Base-by-base conservation (phyloP, 2,888 invertebrate species). In the Petrolisthes manimaculis region DNA sequence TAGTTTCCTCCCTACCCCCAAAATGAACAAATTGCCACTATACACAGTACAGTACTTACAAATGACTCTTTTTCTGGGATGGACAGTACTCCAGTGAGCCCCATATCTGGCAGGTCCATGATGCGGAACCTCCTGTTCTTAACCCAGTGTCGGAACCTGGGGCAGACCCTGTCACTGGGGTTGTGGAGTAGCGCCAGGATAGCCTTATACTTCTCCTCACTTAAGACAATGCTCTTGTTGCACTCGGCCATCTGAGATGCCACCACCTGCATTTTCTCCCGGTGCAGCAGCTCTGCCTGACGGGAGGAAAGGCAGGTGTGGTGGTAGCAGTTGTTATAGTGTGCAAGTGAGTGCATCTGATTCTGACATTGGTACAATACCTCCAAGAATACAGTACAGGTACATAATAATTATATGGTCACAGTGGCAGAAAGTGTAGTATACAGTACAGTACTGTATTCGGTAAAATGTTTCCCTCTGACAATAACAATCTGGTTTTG, bases 121-220 rank as follows among this genome's bases (percentile, higher is more conserved):
- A 71, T 71, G n/a, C 71, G 21, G 71, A 71, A 71, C 71, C 71
- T 71, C 71, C 71, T 71, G 71, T 6, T 71, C 71, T 71, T 71
- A 6, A 71, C 71, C 71, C 71, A 71, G 71, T 71, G 71, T 71
- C 71, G 71, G 21, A 71, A 71, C 71, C 21, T 71, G 71, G 71
- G 71, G 21, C 6, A 18, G 71, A 71, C 71, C 18, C 6, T 71
- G 3, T 18, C 18, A 6, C 18, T 71, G 71, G 71, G 71, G 21
- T 71, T 71, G 6, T 21, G 14, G 6, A 71, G 71, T 14, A n/a
- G 71, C 6, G 71, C 71, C 6, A 71, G 71, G 21, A 71, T 71
- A 21, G 71, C 71, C n/a, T 71, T 6, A n/a, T 71, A n/a, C 71
- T 71, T 71, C 71, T 71, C 71, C 71, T n/a, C 18, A n/a, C 18